Percentiles rank a stretch among this genome's conserved stretches.
Evolutionary conservation across 2,797 vertebrate genomes (phyloP).

Genomic region (Megaceryle alcyon): DNA sequence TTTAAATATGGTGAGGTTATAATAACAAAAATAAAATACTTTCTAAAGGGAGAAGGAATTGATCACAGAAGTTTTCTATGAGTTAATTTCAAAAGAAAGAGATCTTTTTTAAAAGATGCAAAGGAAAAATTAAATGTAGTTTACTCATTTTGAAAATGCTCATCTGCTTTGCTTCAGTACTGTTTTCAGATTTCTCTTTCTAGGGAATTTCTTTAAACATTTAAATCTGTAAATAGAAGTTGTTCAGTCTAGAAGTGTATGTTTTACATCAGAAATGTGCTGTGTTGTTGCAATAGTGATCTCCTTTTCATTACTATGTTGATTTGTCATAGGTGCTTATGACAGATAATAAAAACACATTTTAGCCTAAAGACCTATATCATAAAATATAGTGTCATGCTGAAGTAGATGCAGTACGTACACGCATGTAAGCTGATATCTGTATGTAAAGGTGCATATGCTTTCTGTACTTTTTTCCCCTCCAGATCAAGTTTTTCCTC

Average conservation of each 20-base stretch:
- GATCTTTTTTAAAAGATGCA: background rate
- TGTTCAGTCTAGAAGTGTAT: background rate
- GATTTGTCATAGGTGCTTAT: background rate
- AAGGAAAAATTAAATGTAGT: background rate
- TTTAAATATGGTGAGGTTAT: background rate
- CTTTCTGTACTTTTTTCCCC: background rate
- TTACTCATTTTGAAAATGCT: background rate
- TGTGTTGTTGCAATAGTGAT: background rate
- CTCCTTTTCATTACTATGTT: background rate
- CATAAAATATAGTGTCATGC: rapidly evolving
- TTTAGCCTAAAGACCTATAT: background rate
- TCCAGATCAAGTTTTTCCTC: slow-evolving; percentile 89
- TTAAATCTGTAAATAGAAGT: slow-evolving; percentile 23
- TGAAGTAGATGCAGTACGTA: rapidly evolving
- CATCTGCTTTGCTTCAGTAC: background rate
- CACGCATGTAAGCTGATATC: background rate
- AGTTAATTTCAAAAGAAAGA: slow-evolving; percentile 12
- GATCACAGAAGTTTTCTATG: background rate
- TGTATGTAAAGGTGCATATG: background rate
- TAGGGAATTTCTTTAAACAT: slow-evolving; percentile 34
- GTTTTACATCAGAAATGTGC: background rate
- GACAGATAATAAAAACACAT: background rate
- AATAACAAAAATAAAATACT: background rate
- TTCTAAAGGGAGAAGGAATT: background rate
- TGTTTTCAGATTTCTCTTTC: slow-evolving; percentile 31